Base-by-base conservation (phyloP, 2,888 invertebrate species). In the Acleris emargana region DNA sequence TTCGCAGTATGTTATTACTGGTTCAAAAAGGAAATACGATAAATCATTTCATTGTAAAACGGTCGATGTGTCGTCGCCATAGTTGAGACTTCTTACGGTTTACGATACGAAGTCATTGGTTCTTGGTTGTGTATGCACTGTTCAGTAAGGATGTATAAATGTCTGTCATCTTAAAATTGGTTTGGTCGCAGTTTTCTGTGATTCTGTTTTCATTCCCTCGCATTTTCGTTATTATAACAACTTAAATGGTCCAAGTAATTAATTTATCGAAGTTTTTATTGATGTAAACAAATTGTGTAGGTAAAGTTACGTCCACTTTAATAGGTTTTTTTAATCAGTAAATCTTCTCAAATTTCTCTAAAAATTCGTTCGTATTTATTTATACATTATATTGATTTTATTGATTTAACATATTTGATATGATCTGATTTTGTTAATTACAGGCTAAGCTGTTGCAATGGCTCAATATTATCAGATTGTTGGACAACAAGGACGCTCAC, bases 401-500 rank as follows among this genome's bases (percentile, higher is more conserved):
- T 25, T 25, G 6, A 25, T 25, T 25, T 25, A 5, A 25, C 6
- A 5, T 25, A 25, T 25, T 5, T 25, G 6, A 25, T 25, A 6
- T 25, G 25, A 25, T 25, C 58, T 57, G 17, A 18, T 64, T 22
- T 58, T 38, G 71, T 67, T 71, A 64, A 72, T 81, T 81, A 72
- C 77, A 91, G 90, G 88, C 73, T 91, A 87, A 89, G 76, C 59
- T 71, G 76, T 82, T 83, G 90, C 86, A 83, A 95, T 95, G 95
- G 95, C 95, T 84, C 95, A 95, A 86, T 95, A 94, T 88, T 95
- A 93, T 84, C 95, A 95, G 78, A 94, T 95, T 81, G 93, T 94
- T 82, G 93, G 94, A 82, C 93, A 93, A 87, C 93, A 93, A 87
- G 87, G 89, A 75, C 93, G 92, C 82, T 87, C 89, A 78, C 76